Base-by-base conservation (phyloP, 2,888 invertebrate species). In the Willowsia nigromaculata region DNA sequence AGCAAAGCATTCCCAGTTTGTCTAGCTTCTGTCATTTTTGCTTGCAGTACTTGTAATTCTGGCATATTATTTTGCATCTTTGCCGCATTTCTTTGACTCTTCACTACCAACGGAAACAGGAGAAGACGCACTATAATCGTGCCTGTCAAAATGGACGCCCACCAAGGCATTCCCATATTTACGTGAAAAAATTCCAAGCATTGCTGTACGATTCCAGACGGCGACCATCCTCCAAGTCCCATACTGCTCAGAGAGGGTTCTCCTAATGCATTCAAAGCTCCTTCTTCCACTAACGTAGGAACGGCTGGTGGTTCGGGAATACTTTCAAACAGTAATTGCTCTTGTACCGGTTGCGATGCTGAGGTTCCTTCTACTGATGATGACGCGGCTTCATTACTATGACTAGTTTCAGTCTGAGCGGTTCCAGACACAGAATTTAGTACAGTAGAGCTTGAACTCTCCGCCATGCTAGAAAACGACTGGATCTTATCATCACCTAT, bases 101-200 rank as follows among this genome's bases (percentile, higher is more conserved):
- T 94, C 82, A 99, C 95, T 0, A 98, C 97, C 84, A 99, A 94
- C 0, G 99, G 99, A 93, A 99, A 98, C 93, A 99, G 95, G 0
- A 95, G 92, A 0, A 96, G 93, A 93, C 99, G 95, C 0, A 98
- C 95, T 40, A 95, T 94, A 0, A 97, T 89, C 0, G 99, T 99
- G n/a, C 97, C 96, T 84, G 96, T 94, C 1, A 96, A 95, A 92
- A 99, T 98, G 13, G 97, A 95, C 50, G 95, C 96, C 98, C 99
- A 99, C 99, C 99, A 99, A 0, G 99, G 99, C 13, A 99, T 91
- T 92, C 96, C 97, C 13, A 95, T 94, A 0, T 95, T 94, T n/a
- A 97, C 95, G 93, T 99, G 99, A 53, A 98, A 92, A 93, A 95
- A 96, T 94, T 99, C 99, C 93, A 99, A 94, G 90, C 95, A 95